These are phyloP conservation scores for Pristionchus arcanus DNA, from an alignment of 2,888 invertebrate species.

Conservation along the genomic window DNA sequence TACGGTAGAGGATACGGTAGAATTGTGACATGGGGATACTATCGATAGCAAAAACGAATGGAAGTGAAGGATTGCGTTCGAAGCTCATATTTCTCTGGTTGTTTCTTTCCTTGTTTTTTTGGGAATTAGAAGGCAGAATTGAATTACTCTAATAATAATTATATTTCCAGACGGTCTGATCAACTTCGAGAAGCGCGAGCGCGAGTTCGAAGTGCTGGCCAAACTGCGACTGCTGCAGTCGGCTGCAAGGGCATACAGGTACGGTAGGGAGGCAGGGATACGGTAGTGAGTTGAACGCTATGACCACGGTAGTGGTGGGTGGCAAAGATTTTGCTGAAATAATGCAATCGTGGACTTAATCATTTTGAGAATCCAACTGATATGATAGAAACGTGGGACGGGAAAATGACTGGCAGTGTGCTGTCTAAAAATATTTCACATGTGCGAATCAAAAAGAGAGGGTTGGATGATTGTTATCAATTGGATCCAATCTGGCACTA, in stretches of 20 bases:
- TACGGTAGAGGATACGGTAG: constrained; percentile 80
- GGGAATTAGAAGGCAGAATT: no score
- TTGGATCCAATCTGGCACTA: no score
- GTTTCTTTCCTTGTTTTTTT: no score
- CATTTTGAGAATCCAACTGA: no score
- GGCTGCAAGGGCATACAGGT: constrained; percentile 90
- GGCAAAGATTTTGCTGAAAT: no score
- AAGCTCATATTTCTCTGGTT: neutral
- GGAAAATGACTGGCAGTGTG: no score
- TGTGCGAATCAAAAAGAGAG: no score
- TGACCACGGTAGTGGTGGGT: no score
- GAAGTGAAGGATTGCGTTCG: neutral
- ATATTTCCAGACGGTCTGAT: constrained; percentile 85
- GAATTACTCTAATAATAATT: neutral
- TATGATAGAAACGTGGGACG: no score
- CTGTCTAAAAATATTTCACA: no score
- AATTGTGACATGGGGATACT: neutral
- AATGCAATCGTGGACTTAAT: no score
- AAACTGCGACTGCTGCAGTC: constrained; percentile 95
- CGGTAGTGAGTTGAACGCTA: neutral
- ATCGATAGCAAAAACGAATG: neutral
- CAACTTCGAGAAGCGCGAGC: constrained; percentile 97
- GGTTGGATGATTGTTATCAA: no score
- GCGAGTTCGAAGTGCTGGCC: constrained; percentile 98
- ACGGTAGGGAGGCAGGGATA: constrained; percentile 79